Evolutionary conservation across 2,888 invertebrate genomes (phyloP).

Genomic region (Prosapia bicincta): DNA sequence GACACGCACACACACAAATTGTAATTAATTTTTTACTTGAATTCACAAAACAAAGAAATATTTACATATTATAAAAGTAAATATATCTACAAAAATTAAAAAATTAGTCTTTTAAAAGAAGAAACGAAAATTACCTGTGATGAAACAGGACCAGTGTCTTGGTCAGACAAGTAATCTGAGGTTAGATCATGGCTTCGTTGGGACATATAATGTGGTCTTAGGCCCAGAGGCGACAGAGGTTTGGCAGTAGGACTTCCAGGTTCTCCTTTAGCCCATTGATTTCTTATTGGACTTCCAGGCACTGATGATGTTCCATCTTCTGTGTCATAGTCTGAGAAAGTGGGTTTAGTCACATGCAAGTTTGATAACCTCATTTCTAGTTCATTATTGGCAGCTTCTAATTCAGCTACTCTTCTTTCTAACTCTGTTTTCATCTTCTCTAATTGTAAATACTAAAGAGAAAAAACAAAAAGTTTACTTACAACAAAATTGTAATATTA

Average conservation of each 20-base stretch:
- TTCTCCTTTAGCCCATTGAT: neutral
- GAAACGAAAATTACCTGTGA: slow-evolving; percentile 20
- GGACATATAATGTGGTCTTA: slow-evolving; percentile 15
- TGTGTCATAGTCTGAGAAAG: slow-evolving; percentile 32
- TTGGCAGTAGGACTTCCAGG: slow-evolving; percentile 15
- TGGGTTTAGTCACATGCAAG: slow-evolving; percentile 38
- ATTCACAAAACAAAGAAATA: no score
- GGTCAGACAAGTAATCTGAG: slow-evolving; percentile 38
- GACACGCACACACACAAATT: no score
- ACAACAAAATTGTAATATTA: no score
- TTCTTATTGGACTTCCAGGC: slow-evolving; percentile 10
- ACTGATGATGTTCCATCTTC: slow-evolving; percentile 25
- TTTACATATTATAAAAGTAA: no score
- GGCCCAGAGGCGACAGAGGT: slow-evolving; percentile 6
- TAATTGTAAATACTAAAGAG: slow-evolving; percentile 7
- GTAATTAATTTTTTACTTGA: no score
- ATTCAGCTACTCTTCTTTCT: slow-evolving; percentile 47
- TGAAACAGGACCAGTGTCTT: slow-evolving; percentile 26
- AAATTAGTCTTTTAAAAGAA: neutral
- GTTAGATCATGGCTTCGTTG: slow-evolving; percentile 34
- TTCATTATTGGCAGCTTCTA: slow-evolving; percentile 47
- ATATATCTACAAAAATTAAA: no score
- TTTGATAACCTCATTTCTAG: slow-evolving; percentile 47
- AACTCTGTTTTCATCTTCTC: slow-evolving; percentile 48
- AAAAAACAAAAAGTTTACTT: neutral